These are phyloP conservation scores for Cyclina sinensis DNA, from an alignment of 1,140 invertebrate genomes.

Conservation along the genomic window DNA sequence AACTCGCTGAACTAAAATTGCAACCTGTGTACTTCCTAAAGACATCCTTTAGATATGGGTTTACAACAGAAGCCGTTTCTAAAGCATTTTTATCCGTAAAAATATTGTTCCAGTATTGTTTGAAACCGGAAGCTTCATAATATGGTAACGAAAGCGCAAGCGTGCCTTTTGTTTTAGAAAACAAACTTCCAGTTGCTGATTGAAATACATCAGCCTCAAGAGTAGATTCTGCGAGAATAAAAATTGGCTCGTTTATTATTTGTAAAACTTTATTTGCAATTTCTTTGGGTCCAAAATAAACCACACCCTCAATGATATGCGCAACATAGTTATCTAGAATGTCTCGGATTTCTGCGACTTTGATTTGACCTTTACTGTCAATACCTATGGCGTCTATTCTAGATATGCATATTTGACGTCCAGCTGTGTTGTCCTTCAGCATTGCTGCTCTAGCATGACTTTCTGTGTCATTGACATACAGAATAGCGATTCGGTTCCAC, in stretches of 20 bases:
- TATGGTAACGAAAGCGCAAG: neutral
- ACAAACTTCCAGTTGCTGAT: neutral
- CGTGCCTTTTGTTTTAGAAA: constrained; percentile 36
- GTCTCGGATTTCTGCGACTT: neutral
- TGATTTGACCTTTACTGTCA: neutral
- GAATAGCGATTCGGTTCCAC: constrained; percentile 70
- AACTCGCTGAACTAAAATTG: neutral
- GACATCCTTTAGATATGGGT: constrained; percentile 47
- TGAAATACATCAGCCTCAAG: constrained; percentile 20
- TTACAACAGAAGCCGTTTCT: neutral
- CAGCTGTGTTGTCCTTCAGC: neutral
- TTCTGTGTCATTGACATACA: constrained; percentile 67
- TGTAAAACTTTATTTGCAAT: constrained; percentile 32
- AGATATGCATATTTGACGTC: constrained; percentile 51
- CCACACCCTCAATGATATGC: constrained; percentile 34
- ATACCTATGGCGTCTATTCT: neutral
- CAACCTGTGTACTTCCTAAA: neutral
- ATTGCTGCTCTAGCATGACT: neutral
- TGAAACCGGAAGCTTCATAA: neutral
- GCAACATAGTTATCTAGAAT: neutral
- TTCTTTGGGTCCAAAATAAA: constrained; percentile 21
- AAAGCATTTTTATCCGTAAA: constrained; percentile 47
- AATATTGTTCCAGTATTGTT: constrained; percentile 40
- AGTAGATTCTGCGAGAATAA: constrained; percentile 53
- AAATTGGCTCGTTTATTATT: neutral